These are phyloP conservation scores for Prosopocoilus inquinatus DNA, from an alignment of 2,888 invertebrate species.

Conservation along the genomic window DNA sequence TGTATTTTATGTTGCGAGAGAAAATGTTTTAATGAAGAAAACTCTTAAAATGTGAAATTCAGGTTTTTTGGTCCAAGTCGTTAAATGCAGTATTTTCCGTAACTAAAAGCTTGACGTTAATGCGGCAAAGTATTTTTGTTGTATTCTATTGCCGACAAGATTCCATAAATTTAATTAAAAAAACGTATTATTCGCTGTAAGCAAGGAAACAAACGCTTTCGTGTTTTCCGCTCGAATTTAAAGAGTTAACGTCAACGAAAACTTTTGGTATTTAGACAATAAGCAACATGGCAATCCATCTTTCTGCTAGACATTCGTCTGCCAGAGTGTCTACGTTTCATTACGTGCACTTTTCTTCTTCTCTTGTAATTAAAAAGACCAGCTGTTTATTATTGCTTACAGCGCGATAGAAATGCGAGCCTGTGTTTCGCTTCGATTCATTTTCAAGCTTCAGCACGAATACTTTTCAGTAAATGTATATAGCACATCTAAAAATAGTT, in stretches of 20 bases:
- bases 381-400: slow-evolving; percentile 40
- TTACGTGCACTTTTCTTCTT: slow-evolving; percentile 39
- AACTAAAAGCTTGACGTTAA: neutral
- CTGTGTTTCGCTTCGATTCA: slow-evolving; percentile 20
- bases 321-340: slow-evolving; percentile 38
- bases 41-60: neutral
- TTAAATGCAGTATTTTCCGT: slow-evolving; percentile 1
- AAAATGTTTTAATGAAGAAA: too few species aligned
- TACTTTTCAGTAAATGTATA: slow-evolving; percentile 1
- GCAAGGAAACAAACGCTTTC: slow-evolving; percentile 20
- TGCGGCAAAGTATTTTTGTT: slow-evolving; percentile 7
- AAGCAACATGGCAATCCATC: slow-evolving; percentile 42
- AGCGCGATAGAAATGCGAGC: slow-evolving; percentile 24
- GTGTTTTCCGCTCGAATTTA: slow-evolving; percentile 25
- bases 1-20: too few species aligned
- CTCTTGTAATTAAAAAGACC: slow-evolving; percentile 40
- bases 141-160: slow-evolving; percentile 7
- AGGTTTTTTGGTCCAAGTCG: neutral
- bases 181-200: slow-evolving; percentile 13
- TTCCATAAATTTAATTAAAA: slow-evolving; percentile 15
- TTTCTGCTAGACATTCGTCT: slow-evolving; percentile 38
- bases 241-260: slow-evolving; percentile 30
- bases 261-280: slow-evolving; percentile 38
- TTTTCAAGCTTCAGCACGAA: slow-evolving; percentile 10
- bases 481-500: neutral